phyloP scores from a whole-genome alignment of 2,888 invertebrate genomes.

The Xestoiulus laeticollis region DNA sequence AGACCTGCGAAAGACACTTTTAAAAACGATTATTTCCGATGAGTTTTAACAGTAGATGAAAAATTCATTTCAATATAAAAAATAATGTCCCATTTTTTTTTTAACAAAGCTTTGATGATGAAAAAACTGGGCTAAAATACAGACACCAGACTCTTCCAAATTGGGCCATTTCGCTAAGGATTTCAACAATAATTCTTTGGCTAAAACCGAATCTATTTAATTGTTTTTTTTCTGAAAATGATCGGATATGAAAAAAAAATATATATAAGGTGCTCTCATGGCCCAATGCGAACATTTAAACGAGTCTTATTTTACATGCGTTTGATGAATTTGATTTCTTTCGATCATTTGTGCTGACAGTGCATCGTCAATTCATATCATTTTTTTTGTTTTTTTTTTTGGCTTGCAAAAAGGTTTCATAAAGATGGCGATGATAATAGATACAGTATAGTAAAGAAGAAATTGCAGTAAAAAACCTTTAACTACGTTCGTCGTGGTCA shows the following conservation, averaged over 20 bases:
- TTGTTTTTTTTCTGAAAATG: not conserved
- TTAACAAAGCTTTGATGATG: not conserved
- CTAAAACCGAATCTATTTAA: not conserved
- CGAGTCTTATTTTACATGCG: not conserved
- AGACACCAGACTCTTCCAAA: not conserved
- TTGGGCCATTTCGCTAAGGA: not conserved
- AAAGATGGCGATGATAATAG: constrained; percentile 18
- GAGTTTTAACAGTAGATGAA: not conserved
- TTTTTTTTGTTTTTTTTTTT: not conserved
- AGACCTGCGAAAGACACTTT: not conserved
- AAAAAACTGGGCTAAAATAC: not conserved
- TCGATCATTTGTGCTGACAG: constrained; percentile 32
- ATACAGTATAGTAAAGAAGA: not conserved
- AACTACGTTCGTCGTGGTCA: constrained; percentile 28
- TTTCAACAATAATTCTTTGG: not conserved
- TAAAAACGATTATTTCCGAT: not conserved
- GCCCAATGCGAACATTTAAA: not conserved
- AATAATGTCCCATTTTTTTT: constrained; percentile 31
- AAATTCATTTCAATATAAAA: constrained; percentile 10
- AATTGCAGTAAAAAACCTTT: constrained; percentile 39
- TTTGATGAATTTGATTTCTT: not conserved
- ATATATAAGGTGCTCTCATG: not conserved
- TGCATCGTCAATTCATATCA: not conserved
- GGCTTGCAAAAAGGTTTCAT: constrained; percentile 29
- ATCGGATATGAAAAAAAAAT: not conserved